Evolutionary conservation across 2,888 invertebrate genomes (phyloP), one percentile per base, ranked within the genome.

Genomic region (Lithodes maja): DNA sequence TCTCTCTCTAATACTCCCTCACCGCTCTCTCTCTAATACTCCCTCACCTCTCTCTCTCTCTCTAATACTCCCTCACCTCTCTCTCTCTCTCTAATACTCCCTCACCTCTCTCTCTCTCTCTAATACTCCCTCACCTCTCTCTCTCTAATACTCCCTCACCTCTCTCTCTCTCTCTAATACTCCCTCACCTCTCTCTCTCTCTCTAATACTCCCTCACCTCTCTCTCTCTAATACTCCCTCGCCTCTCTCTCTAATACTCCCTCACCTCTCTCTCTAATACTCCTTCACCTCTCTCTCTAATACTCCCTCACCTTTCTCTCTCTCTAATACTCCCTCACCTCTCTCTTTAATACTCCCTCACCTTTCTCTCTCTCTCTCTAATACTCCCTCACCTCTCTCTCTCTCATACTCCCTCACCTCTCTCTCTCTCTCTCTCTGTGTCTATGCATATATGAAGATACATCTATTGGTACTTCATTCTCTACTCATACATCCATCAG

Each of bases 101-200:
- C 61, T 80, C 55, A n/a, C 80, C 55, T 78, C 78, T 12, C 52
- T 50, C 52, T n/a, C 74, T n/a, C 74, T n/a, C 74, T 49, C 9
- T 17, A 17, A n/a, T 33, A 9, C 9, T 9, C 68, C 9, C 1
- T 33, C 68, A 82, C 2, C 50, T 1, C 83, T n/a, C 52, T 50
- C 83, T 50, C 33, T 50, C 74, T 12, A n/a, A 50, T 52, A 53
- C 53, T 79, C 79, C 52, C 53, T 53, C 53, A 0, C 17, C 79
- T 79, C 79, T 53, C 79, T 12, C 79, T 79, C 79, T 53, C 61
- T 83, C 33, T 52, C 52, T 53, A 53, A 52, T 78, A 52, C 61
- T 61, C 33, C 33, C 7, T 61, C 12, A 74, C n/a, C 74, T 74
- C 74, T 3, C 17, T 53, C 79, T 53, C 79, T 68, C 74, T 83